Conservation (phyloP, 2,797 vertebrate species). For the Poliocrania exsul region DNA sequence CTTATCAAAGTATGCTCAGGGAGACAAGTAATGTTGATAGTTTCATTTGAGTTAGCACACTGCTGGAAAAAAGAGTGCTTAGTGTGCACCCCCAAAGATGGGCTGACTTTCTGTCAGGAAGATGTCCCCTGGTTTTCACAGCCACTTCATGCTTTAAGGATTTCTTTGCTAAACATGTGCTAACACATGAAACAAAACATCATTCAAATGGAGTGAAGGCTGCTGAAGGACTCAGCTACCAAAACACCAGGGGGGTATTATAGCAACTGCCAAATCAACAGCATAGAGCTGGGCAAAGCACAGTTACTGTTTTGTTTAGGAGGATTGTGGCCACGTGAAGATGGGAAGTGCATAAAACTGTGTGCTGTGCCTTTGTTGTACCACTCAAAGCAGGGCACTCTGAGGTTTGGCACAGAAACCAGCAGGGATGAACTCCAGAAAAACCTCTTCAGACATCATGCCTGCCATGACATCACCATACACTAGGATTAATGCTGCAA, state of each 20-base stretch:
- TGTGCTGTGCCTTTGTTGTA: not conserved
- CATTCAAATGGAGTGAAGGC: not conserved
- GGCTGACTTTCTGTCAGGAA: not conserved
- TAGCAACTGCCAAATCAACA: not conserved
- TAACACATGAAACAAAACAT: not conserved
- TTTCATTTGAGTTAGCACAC: not conserved
- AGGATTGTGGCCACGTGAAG: not conserved
- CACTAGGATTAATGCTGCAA: not conserved
- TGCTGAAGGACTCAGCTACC: not conserved
- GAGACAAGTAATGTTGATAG: not conserved
- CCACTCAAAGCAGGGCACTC: rapidly evolving
- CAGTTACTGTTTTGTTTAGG: not conserved
- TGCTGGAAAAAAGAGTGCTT: not conserved
- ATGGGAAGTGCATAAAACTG: not conserved
- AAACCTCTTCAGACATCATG: not conserved
- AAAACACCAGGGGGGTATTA: not conserved
- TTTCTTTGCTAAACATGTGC: not conserved
- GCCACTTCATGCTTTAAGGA: not conserved
- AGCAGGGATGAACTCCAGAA: not conserved
- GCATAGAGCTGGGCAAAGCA: not conserved
- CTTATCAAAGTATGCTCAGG: not conserved
- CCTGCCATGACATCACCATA: not conserved
- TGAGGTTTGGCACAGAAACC: rapidly evolving
- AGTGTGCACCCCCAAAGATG: not conserved
- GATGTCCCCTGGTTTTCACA: not conserved